Evolutionary conservation across 2,888 invertebrate species (phyloP).

Genomic region (Gasteruption jaculator): DNA sequence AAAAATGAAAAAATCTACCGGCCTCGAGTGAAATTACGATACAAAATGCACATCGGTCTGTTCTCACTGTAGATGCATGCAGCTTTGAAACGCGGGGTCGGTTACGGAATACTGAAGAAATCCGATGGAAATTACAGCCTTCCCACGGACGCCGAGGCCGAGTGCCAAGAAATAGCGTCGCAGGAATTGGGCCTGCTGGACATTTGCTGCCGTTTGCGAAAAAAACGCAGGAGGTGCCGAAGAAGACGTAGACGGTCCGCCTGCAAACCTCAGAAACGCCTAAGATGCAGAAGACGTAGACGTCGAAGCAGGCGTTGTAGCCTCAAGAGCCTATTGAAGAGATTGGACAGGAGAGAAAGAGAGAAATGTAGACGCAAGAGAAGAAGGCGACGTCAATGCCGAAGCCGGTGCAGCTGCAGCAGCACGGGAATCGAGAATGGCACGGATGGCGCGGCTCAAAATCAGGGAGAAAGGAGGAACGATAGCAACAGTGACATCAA

Average conservation of each 20-base stretch:
- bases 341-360: background rate
- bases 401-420: constrained; percentile 7
- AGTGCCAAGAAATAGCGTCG: constrained; percentile 27
- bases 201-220: constrained; percentile 21
- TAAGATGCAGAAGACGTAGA: constrained; percentile 9
- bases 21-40: too few species aligned
- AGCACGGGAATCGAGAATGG: background rate
- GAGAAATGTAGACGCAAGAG: constrained; percentile 3
- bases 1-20: too few species aligned
- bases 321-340: too few species aligned
- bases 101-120: constrained; percentile 33
- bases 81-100: constrained; percentile 34
- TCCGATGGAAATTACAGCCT: constrained; percentile 28
- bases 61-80: constrained; percentile 26
- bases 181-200: constrained; percentile 35
- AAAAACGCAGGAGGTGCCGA: constrained; percentile 17
- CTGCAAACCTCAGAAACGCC: constrained; percentile 13
- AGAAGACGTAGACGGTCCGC: constrained; percentile 9
- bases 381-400: constrained; percentile 1
- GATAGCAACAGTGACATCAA: background rate
- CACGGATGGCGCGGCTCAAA: background rate
- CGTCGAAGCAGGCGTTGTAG: background rate
- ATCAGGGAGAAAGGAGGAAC: background rate
- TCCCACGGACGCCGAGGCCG: constrained; percentile 25
- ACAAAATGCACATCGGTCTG: too few species aligned